Conservation (phyloP, 1,140 invertebrate genomes). For the Drosophila oshimai region DNA sequence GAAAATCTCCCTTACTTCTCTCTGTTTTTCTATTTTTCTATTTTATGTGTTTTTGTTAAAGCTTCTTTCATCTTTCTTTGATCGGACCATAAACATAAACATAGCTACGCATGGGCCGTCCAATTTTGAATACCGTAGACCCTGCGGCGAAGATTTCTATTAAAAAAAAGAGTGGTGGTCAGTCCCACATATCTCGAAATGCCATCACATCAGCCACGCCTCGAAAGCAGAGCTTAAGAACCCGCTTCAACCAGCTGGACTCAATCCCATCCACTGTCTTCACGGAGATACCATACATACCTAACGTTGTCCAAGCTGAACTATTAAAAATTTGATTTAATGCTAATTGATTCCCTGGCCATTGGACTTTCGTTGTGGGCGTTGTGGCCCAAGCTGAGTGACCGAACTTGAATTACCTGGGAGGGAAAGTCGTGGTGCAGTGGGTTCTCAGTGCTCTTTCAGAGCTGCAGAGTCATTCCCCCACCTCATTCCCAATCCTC, state of each 20-base stretch:
- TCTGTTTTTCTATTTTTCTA: neutral
- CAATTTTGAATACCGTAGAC: slow-evolving; percentile 9
- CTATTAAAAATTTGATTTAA: slow-evolving; percentile 68
- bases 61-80: slow-evolving; percentile 26
- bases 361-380: slow-evolving; percentile 42
- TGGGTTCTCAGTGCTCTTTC: slow-evolving; percentile 10
- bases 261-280: neutral
- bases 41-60: neutral
- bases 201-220: slow-evolving; percentile 25
- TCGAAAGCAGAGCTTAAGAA: neutral
- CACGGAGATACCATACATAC: neutral
- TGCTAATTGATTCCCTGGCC: slow-evolving; percentile 69
- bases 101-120: neutral
- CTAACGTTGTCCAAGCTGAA: slow-evolving; percentile 9
- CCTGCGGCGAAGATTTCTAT: slow-evolving; percentile 20
- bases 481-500: slow-evolving; percentile 48
- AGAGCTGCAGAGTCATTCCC: slow-evolving; percentile 3
- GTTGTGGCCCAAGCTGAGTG: slow-evolving; percentile 5
- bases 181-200: slow-evolving; percentile 9
- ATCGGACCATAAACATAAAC: slow-evolving; percentile 18
- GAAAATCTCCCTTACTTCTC: slow-evolving; percentile 20
- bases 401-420: slow-evolving; percentile 12
- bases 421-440: slow-evolving; percentile 38
- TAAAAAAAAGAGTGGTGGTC: slow-evolving; percentile 5
- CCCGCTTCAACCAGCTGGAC: neutral